A percentile compares a stretch with the other conserved stretches of the same genome.
Evolutionary conservation across 2,888 invertebrate species (phyloP).

Genomic region (Brachyptera risi): DNA sequence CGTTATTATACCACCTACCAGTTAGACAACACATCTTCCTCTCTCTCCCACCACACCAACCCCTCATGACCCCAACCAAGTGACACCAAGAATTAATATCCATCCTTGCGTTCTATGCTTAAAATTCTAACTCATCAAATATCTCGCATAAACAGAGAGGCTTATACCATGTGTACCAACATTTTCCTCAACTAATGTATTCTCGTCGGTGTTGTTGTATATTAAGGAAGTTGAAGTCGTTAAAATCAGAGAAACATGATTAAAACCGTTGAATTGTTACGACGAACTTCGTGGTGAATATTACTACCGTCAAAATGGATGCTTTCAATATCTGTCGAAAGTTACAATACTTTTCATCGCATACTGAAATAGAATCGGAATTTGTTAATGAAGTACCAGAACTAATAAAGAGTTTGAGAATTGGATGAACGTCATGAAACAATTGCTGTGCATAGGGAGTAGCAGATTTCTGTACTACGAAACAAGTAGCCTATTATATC

Average conservation of each 20-base stretch:
- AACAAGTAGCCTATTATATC: too few relatives aligned
- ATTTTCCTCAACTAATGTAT: constrained; percentile 11
- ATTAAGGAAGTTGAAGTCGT: constrained; percentile 8
- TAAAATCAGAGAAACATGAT: constrained; percentile 15
- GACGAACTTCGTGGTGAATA: too few relatives aligned
- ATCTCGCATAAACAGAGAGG: constrained; percentile 3
- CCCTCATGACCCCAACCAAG: not conserved
- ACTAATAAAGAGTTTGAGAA: too few relatives aligned
- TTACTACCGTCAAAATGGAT: too few relatives aligned
- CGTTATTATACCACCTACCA: constrained; percentile 12
- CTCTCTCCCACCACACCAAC: not conserved
- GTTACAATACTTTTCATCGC: too few relatives aligned
- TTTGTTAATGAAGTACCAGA: too few relatives aligned
- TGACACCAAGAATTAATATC: constrained; percentile 19
- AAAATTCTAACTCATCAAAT: constrained; percentile 11
- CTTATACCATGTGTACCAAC: not conserved
- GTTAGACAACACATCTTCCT: not conserved
- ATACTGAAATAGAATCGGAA: too few relatives aligned
- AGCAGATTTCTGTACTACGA: too few relatives aligned
- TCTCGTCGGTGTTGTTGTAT: constrained; percentile 5
- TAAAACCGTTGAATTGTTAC: constrained; percentile 13
- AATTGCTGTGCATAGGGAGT: too few relatives aligned
- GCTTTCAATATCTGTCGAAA: too few relatives aligned
- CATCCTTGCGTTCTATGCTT: not conserved
- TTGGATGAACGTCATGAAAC: too few relatives aligned